These are phyloP conservation scores for Rhadina sibilatrix DNA, from an alignment of 2,113 vertebrate species.

Conservation along the genomic window DNA sequence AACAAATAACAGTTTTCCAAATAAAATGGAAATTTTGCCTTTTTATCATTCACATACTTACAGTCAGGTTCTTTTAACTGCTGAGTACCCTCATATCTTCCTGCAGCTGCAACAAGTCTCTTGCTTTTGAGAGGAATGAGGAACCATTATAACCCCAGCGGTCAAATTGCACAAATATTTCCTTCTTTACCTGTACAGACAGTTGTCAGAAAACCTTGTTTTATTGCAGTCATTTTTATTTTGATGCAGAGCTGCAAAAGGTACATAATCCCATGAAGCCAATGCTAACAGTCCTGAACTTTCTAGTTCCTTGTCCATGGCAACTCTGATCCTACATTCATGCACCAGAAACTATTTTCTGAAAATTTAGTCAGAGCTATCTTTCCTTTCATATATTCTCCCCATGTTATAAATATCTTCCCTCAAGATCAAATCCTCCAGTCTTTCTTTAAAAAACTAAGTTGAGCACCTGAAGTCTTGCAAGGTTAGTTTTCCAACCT, in stretches of 20 bases:
- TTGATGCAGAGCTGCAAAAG: not conserved
- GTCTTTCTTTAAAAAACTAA: not conserved
- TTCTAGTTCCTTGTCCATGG: not conserved
- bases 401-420: not conserved
- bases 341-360: not conserved
- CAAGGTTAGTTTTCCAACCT: not conserved
- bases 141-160: not conserved
- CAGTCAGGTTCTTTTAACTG: not conserved
- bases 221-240: not conserved
- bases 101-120: not conserved
- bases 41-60: not conserved
- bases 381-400: not conserved
- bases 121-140: not conserved
- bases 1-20: not conserved
- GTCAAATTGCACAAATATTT: not conserved
- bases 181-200: not conserved
- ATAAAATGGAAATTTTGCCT: not conserved
- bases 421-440: not conserved
- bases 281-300: not conserved
- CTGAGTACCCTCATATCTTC: not conserved
- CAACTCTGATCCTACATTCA: not conserved
- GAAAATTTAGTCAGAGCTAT: not conserved
- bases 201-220: not conserved
- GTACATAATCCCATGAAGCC: not conserved
- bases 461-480: not conserved